Evolutionary conservation across 2,888 invertebrate species (phyloP).

Genomic region (Plagiodera versicolora): DNA sequence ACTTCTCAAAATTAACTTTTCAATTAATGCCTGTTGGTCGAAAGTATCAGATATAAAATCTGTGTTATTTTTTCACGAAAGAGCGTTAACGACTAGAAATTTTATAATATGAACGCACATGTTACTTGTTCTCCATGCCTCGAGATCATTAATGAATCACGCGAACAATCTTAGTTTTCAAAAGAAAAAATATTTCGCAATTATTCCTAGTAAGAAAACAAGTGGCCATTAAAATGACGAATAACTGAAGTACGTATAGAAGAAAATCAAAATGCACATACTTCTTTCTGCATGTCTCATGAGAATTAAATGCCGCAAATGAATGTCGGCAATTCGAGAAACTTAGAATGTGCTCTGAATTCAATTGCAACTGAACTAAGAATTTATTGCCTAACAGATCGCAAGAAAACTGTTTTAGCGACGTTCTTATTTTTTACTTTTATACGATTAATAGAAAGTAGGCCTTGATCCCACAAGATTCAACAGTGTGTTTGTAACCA

Average conservation of each 20-base stretch:
- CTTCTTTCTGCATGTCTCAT: slow-evolving; percentile 46
- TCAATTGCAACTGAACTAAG: slow-evolving; percentile 36
- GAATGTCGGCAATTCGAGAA: slow-evolving; percentile 46
- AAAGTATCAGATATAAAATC: too few relatives aligned
- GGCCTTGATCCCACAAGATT: too few relatives aligned
- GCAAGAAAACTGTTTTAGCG: background rate
- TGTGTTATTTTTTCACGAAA: slow-evolving; percentile 1
- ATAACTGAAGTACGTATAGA: slow-evolving; percentile 40
- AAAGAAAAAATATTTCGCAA: slow-evolving; percentile 41
- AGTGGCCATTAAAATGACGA: slow-evolving; percentile 49
- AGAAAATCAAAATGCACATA: slow-evolving; percentile 51
- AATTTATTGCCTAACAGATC: background rate
- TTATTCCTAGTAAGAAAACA: slow-evolving; percentile 46
- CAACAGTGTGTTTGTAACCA: too few relatives aligned
- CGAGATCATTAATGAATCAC: slow-evolving; percentile 42
- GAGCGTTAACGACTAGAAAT: slow-evolving; percentile 9
- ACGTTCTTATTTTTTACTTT: background rate
- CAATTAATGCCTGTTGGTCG: background rate
- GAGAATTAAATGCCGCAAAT: slow-evolving; percentile 42
- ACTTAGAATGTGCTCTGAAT: slow-evolving; percentile 49
- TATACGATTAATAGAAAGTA: too few relatives aligned
- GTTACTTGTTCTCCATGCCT: slow-evolving; percentile 4
- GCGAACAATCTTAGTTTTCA: slow-evolving; percentile 42
- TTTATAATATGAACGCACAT: slow-evolving; percentile 10
- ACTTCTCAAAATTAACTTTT: slow-evolving; percentile 14